Evolutionary conservation across 2,113 vertebrate genomes (phyloP).

Genomic region (Globicephala melas): DNA sequence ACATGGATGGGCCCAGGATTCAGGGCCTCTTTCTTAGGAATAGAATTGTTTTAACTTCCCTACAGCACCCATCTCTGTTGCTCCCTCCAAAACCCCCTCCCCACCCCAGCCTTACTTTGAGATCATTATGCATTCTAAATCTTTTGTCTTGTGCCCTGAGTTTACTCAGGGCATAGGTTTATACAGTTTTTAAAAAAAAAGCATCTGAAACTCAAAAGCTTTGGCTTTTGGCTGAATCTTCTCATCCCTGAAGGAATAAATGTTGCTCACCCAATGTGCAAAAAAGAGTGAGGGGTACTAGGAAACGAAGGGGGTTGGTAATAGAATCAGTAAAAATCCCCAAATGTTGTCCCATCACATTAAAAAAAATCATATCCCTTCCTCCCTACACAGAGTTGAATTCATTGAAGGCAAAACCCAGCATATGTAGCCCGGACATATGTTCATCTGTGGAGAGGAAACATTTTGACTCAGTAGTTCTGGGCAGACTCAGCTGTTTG

Average conservation of each 20-base stretch:
- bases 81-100: background rate
- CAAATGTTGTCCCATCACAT: background rate
- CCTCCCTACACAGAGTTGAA: background rate
- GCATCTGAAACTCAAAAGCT: conserved; percentile 17
- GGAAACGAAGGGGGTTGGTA: background rate
- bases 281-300: background rate
- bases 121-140: background rate
- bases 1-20: too few species aligned
- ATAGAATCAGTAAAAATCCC: background rate
- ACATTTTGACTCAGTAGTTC: background rate
- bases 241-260: background rate
- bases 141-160: background rate
- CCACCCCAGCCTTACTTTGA: background rate
- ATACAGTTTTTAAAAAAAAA: background rate
- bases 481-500: background rate
- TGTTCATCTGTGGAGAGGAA: background rate
- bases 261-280: background rate
- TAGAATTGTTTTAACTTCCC: background rate
- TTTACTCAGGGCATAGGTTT: background rate
- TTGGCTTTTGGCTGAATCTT: conserved; percentile 11
- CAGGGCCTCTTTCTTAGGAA: background rate
- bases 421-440: too few species aligned
- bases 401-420: background rate
- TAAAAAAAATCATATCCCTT: background rate
- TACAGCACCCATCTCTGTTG: background rate